Evolutionary conservation across 2,888 invertebrate genomes (phyloP).

Genomic region (Limenitis camilla): DNA sequence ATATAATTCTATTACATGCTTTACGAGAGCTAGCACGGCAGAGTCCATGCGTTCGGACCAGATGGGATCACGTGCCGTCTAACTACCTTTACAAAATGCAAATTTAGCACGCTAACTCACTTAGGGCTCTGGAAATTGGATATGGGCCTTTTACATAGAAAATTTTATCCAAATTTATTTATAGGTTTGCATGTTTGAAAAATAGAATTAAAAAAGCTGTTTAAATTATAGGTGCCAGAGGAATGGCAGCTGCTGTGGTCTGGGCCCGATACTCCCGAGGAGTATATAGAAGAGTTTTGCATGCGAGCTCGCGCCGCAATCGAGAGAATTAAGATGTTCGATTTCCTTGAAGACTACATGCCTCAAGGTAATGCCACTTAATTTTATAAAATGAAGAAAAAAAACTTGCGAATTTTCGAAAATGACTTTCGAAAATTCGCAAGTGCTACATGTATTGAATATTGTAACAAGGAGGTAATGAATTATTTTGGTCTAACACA

Average conservation of each 20-base stretch:
- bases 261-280: constrained; percentile 45
- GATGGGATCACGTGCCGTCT: too few species aligned
- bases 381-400: too few species aligned
- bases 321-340: constrained; percentile 25
- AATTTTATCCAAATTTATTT: background rate
- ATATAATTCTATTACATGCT: too few species aligned
- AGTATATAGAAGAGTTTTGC: constrained; percentile 51
- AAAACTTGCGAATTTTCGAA: too few species aligned
- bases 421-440: too few species aligned
- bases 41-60: too few species aligned
- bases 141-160: too few species aligned
- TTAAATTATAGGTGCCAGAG: constrained; percentile 46
- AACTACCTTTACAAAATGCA: too few species aligned
- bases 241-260: constrained; percentile 58
- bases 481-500: constrained; percentile 23
- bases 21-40: too few species aligned
- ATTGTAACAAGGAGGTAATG: background rate
- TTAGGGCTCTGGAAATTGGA: too few species aligned
- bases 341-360: constrained; percentile 31
- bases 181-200: background rate
- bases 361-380: constrained; percentile 37
- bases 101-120: too few species aligned
- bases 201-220: background rate
- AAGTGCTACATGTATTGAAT: background rate
- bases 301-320: constrained; percentile 48